Evolutionary conservation across 2,888 invertebrate species (phyloP).

Genomic region (Polymixis flavicincta): DNA sequence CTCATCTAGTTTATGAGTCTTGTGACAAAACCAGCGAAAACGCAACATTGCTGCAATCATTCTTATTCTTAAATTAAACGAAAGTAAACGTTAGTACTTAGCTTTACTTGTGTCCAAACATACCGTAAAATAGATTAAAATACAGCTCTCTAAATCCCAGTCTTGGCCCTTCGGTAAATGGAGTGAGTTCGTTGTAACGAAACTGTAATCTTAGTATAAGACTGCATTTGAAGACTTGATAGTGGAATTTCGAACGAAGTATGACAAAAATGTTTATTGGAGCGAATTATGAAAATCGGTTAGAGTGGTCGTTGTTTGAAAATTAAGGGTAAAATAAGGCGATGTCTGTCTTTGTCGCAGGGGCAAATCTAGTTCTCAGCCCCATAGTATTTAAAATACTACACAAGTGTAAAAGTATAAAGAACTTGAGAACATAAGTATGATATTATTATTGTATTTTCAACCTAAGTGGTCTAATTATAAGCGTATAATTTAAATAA

Average conservation of each 20-base stretch:
- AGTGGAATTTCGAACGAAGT: conserved; percentile 47
- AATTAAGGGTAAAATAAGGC: not conserved
- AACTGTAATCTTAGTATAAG: conserved; percentile 34
- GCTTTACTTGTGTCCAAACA: conserved; percentile 10
- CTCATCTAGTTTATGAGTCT: not conserved
- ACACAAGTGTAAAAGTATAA: conserved; percentile 2
- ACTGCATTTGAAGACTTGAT: conserved; percentile 54
- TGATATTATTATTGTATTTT: conserved; percentile 40
- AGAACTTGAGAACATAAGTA: conserved; percentile 35
- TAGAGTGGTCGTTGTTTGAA: not conserved
- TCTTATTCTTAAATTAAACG: not conserved
- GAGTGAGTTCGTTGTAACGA: conserved; percentile 14
- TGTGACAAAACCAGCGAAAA: not conserved
- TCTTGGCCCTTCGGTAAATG: conserved; percentile 23
- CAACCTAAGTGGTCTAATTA: conserved; percentile 41
- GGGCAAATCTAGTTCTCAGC: conserved; percentile 7
- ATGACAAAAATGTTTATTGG: conserved; percentile 46
- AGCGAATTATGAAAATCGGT: conserved; percentile 9
- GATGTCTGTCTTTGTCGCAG: not conserved
- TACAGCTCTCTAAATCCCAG: not conserved
- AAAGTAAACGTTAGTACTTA: conserved; percentile 7
- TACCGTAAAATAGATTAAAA: not conserved
- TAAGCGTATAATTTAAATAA: conserved; percentile 53
- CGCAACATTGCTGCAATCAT: not conserved
- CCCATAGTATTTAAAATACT: conserved; percentile 45